Evolutionary conservation across 2,113 vertebrate species (phyloP).

Genomic region (Bagarius yarrelli): DNA sequence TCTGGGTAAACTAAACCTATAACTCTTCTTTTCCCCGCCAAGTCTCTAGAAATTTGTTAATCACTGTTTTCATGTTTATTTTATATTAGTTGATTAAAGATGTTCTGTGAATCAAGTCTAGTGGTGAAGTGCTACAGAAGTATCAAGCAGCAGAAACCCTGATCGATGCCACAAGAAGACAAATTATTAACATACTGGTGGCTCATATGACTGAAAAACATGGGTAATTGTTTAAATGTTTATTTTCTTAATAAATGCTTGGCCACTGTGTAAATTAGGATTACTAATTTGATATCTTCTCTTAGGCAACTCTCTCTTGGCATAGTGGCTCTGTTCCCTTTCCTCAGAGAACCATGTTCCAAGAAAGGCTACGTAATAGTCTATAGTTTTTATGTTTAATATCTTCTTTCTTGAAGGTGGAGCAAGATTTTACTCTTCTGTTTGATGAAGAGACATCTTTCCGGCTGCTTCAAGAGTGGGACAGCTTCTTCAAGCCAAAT

Average conservation of each 20-base stretch:
- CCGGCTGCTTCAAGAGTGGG: conserved; percentile 40
- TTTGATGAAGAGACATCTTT: conserved; percentile 37
- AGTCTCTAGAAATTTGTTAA: too few species aligned
- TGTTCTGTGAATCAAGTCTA: conserved; percentile 36
- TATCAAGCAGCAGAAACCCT: conserved; percentile 48
- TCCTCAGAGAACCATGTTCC: conserved; percentile 52
- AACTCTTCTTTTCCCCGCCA: too few species aligned
- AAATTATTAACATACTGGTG: conserved; percentile 43
- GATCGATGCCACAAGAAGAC: conserved; percentile 37
- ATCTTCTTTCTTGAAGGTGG: conserved; percentile 35
- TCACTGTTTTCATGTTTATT: not conserved
- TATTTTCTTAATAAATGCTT: conserved; percentile 24
- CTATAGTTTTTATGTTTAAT: too few species aligned
- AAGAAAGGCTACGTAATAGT: conserved; percentile 49
- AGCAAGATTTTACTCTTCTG: conserved; percentile 42
- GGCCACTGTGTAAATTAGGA: conserved; percentile 6
- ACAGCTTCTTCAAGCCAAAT: conserved; percentile 33
- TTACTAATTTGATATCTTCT: conserved; percentile 8
- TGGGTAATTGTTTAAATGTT: conserved; percentile 34
- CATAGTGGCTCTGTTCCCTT: conserved; percentile 52
- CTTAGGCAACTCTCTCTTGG: conserved; percentile 32
- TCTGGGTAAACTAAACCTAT: too few species aligned
- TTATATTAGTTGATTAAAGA: conserved; percentile 40
- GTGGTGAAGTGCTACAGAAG: conserved; percentile 45
- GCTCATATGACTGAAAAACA: conserved; percentile 38